Conservation (phyloP, 2,888 invertebrate species). For the Lasioglossum zephyrum region DNA sequence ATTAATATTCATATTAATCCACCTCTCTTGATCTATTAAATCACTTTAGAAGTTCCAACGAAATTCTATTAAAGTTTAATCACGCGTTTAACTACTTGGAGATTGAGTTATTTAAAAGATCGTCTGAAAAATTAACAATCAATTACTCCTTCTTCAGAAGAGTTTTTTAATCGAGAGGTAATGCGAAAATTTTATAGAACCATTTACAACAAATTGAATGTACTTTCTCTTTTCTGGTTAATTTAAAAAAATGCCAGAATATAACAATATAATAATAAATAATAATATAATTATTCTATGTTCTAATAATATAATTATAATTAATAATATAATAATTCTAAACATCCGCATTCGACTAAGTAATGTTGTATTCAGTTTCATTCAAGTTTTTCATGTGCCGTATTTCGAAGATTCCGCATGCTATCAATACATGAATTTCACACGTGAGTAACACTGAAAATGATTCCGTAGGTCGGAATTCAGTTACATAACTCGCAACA, state of each 20-base stretch:
- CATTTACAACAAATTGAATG: background rate
- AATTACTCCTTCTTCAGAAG: background rate
- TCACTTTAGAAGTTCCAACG: background rate
- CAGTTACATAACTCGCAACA: background rate
- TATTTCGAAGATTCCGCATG: background rate
- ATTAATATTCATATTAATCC: conserved; percentile 19
- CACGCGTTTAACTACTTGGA: background rate
- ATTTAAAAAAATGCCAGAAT: too few species aligned
- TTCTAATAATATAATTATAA: too few species aligned
- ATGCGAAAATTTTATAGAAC: background rate
- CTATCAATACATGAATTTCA: background rate
- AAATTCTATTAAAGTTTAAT: conserved; percentile 6
- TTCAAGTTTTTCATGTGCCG: background rate
- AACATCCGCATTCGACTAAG: too few species aligned
- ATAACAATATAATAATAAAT: too few species aligned
- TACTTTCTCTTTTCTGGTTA: background rate
- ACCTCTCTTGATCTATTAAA: background rate
- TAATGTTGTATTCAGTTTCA: background rate
- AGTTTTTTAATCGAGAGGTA: background rate
- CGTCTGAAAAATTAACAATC: background rate
- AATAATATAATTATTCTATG: too few species aligned
- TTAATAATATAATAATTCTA: too few species aligned
- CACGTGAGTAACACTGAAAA: background rate
- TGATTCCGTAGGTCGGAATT: background rate
- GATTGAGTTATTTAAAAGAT: conserved; percentile 13